Percentiles rank a stretch among this genome's conserved stretches.
Conservation (phyloP, 2,797 vertebrate species). For the Gambelia wislizenii region DNA sequence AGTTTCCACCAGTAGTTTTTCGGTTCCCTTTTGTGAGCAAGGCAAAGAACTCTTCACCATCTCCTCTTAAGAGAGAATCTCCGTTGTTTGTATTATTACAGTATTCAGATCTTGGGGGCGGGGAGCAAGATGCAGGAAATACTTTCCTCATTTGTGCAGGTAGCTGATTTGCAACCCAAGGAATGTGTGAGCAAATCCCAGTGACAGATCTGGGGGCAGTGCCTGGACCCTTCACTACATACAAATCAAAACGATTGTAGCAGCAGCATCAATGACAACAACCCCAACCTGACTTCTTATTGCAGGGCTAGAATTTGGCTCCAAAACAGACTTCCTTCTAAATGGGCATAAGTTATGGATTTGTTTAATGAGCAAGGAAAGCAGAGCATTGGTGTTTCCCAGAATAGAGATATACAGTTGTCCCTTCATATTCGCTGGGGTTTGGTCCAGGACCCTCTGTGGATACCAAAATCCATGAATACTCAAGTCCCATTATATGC, state of each 20-base stretch:
- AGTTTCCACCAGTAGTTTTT: slow-evolving; percentile 58
- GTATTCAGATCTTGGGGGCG: slow-evolving; percentile 17
- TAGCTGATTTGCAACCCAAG: accelerated
- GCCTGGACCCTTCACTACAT: background rate
- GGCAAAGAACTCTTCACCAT: slow-evolving; percentile 52
- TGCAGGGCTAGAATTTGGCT: background rate
- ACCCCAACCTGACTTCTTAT: background rate
- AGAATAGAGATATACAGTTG: background rate
- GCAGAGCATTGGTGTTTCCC: background rate
- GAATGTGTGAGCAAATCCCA: slow-evolving; percentile 50
- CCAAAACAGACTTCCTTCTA: background rate
- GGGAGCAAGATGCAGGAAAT: background rate
- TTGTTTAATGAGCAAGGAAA: background rate
- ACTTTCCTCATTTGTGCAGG: background rate
- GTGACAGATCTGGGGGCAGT: background rate
- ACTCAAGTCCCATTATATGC: no score
- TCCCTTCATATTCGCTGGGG: no score
- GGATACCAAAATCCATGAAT: no score
- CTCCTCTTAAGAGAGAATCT: accelerated
- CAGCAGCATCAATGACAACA: background rate
- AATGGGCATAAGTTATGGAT: background rate
- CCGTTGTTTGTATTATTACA: background rate
- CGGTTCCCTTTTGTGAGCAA: slow-evolving; percentile 63
- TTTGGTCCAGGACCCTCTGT: no score
- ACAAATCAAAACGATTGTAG: background rate